Percentiles rank a stretch among this genome's conserved stretches.
Evolutionary conservation across 2,797 vertebrate genomes (phyloP).

Genomic region (Cygnus olor): DNA sequence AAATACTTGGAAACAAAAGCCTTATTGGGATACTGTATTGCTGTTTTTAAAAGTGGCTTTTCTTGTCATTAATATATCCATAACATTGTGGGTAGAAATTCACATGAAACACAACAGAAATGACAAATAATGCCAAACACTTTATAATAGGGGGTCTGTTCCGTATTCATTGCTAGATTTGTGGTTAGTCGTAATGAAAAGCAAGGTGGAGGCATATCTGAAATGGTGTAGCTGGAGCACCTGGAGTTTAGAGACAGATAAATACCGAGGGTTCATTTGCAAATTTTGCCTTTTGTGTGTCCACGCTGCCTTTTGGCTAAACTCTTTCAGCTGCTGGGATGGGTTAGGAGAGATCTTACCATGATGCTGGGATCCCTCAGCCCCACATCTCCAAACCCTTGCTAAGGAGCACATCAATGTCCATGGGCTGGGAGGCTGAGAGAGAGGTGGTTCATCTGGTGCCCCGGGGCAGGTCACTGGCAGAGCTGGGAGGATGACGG

Average conservation of each 20-base stretch:
- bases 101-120: background rate
- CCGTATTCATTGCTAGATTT: background rate
- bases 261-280: background rate
- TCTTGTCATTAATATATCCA: background rate
- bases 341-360: background rate
- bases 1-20: conserved; percentile 54
- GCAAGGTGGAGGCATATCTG: background rate
- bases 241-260: background rate
- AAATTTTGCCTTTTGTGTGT: background rate
- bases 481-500: background rate
- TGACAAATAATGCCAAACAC: background rate
- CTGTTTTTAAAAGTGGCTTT: conserved; percentile 34
- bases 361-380: background rate
- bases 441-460: background rate
- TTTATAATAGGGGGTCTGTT: background rate
- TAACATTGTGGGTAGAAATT: background rate
- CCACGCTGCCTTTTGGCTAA: background rate
- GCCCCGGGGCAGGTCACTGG: background rate
- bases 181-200: background rate
- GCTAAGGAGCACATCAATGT: background rate
- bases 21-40: background rate
- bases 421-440: background rate
- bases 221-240: background rate
- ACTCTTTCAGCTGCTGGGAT: background rate
- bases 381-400: background rate